Evolutionary conservation across 2,888 invertebrate species (phyloP), one percentile per base, ranked within the genome.

Genomic region (Macaria notata): DNA sequence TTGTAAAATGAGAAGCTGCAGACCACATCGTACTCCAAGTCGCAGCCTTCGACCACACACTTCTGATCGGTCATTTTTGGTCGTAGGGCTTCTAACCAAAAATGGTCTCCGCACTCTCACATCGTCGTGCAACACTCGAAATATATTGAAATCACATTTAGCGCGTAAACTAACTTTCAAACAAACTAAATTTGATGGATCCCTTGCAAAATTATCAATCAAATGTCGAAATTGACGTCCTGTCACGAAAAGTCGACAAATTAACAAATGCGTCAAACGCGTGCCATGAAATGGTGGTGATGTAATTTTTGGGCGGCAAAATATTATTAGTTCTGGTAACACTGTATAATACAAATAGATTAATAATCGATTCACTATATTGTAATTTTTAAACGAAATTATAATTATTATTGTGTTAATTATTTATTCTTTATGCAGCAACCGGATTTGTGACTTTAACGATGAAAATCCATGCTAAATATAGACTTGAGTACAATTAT

Each of bases 201-300:
- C 88, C 87, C 84, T 83, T 83, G 81, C 84, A 89, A 89, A 91
- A 90, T 90, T 91, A 90, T 91, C 90, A 91, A 89, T 90, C 90
- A 91, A 91, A 91, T 86, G 90, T 91, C 90, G 87, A 88, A 90
- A 91, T 88, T 91, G 90, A 91, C 90, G 89, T 90, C 84, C 88
- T 89, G 90, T 91, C 90, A 91, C 87, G 87, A 88, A 90, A 90
- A 88, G 88, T 88, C 88, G 86, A 88, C 88, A 84, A 82, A 78
- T 85, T 84, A 81, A 83, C 75, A 76, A 76, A 80, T 80, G 81
- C 76, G 76, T 83, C 81, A 86, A 88, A 84, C 83, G 88, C 86
- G 84, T 87, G 87, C 88, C 87, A 87, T 87, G 59, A 56, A 39
- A 62, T 63, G 86, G 85, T 81, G 88, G 78, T 89, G 90, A 91